Evolutionary conservation across 2,113 vertebrate species (phyloP).

Genomic region (Toxotes jaculatrix): DNA sequence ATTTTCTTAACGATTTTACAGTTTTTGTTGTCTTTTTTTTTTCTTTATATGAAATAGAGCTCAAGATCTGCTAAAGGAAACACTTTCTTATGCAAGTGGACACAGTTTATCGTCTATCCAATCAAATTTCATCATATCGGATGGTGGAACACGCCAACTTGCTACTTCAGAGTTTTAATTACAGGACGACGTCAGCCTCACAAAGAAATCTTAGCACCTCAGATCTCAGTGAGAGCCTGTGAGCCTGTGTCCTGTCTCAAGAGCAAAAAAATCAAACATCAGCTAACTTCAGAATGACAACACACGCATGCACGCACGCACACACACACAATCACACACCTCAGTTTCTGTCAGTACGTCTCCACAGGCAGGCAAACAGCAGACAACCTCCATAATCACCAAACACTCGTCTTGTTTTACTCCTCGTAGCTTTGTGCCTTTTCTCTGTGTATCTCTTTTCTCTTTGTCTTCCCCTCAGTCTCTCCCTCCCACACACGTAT

Average conservation of each 20-base stretch:
- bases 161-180: neutral
- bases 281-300: slow-evolving; percentile 24
- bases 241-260: slow-evolving; percentile 7
- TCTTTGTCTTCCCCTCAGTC: slow-evolving; percentile 44
- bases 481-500: slow-evolving; percentile 45
- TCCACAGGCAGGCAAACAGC: slow-evolving; percentile 56
- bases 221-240: neutral
- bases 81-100: neutral
- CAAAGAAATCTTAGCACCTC: neutral
- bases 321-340: slow-evolving; percentile 37
- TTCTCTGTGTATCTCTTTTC: slow-evolving; percentile 24
- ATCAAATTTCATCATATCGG: neutral
- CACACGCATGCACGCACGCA: slow-evolving; percentile 35
- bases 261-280: slow-evolving; percentile 17
- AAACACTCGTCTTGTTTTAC: slow-evolving; percentile 31
- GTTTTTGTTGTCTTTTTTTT: no score
- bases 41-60: neutral
- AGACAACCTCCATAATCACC: slow-evolving; percentile 56
- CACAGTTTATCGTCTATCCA: neutral
- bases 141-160: neutral
- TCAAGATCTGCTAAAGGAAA: neutral
- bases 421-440: slow-evolving; percentile 22
- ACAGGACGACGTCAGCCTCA: neutral
- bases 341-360: slow-evolving; percentile 17
- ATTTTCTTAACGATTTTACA: no score